Conservation (phyloP, 2,113 vertebrate genomes). For the Tinamus guttatus region DNA sequence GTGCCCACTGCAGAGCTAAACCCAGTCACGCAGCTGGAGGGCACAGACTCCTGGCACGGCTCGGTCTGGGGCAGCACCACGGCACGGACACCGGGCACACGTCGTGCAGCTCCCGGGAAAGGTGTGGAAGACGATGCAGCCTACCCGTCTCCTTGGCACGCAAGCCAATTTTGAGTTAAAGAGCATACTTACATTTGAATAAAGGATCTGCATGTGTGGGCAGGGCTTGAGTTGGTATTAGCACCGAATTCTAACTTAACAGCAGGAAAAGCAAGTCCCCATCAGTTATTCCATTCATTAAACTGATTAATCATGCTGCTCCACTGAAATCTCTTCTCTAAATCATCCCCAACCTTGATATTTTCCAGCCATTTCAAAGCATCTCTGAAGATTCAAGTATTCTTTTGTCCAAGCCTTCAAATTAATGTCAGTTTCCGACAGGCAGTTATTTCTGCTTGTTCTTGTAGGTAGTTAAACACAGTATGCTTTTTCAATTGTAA, state of each 20-base stretch:
- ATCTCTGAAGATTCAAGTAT: not conserved
- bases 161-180: not conserved
- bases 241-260: not conserved
- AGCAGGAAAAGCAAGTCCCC: not conserved
- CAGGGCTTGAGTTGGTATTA: not conserved
- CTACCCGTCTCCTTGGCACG: not conserved
- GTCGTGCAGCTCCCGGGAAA: not conserved
- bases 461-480: not conserved
- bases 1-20: not conserved
- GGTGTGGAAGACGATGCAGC: not conserved
- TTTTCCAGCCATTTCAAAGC: not conserved
- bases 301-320: not conserved
- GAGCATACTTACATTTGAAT: not conserved
- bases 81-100: not conserved
- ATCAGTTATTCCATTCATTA: not conserved
- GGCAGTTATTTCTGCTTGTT: not conserved
- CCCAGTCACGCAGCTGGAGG: not conserved
- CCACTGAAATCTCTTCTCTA: rapidly evolving
- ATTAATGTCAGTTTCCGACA: not conserved
- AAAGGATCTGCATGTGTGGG: not conserved
- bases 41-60: not conserved
- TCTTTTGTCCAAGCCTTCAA: not conserved
- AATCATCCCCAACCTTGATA: not conserved
- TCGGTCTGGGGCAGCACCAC: not conserved
- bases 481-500: not conserved